Base-by-base conservation (phyloP, 2,113 vertebrate genomes). In the cat (Felis catus) region DNA sequence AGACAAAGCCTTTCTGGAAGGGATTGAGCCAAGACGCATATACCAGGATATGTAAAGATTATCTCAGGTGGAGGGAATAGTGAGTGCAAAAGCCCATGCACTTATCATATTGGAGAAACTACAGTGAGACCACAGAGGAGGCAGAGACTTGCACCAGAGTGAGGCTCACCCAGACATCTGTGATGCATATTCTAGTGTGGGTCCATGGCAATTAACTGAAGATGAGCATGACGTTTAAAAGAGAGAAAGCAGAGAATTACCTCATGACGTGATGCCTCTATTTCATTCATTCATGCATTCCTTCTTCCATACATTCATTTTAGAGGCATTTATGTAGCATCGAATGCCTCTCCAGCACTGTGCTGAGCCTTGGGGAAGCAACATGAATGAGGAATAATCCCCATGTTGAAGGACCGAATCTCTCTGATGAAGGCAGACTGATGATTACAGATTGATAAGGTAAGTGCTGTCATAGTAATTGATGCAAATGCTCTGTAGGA, bases 401-500 rank as follows among this genome's bases (percentile, higher is more conserved):
- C 73, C 55, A 0, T 3, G 27, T 74, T 51, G 27, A 55, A 89
- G 61, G 29, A 13, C 1, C 36, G 9, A 33, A 33, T 36, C 41
- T 58, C 31, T 11, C 23, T 16, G 48, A n/a, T 27, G 51, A 76
- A 70, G 45, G 48, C 29, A 84, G 11, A 70, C 7, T 23, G 86
- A 39, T 45, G 76, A 48, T 55, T 33, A 29, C 7, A 25, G 7
- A 11, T 8, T 7, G 0, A 0, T 7, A 10, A 18, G 39, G 76
- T 11, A 25, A 25, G 7, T 7, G 39, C 9, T 13, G 4, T 29
- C 23, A 2, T 25, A 6, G 29, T 1, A 7, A 33, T 21, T 53
- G 11, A 21, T 16, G 23, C 53, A 3, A 61, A 27, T 3, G 33
- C 0, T 3, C 13, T 3, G 1, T 3, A 0, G 3, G 33, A 41